Evolutionary conservation across 2,888 invertebrate species (phyloP), one percentile per base, ranked within the genome.

Genomic region (Punctoribates punctum): DNA sequence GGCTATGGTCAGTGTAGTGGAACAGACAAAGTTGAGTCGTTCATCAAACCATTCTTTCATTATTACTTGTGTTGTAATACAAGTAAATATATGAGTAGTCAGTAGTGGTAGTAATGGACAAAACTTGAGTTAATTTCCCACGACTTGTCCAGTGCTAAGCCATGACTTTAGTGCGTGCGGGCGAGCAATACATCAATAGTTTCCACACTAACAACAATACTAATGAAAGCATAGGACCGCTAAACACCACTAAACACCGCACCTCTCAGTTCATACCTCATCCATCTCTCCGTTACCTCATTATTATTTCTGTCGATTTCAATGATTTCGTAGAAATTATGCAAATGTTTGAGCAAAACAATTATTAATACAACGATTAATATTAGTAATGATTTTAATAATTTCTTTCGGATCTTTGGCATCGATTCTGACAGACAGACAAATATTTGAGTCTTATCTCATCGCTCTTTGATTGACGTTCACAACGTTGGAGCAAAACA

Each of bases 121-220:
- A 65, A 65, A 65, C 29, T 65, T 65, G 8, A 27, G 20, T 65
- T 65, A 65, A 65, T 65, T 65, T 65, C 65, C 65, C 65, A 65
- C 65, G 65, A 34, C 65, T 65, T 65, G 20, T 29, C 48, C 17
- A 15, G 3, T 4, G 48, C 48, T 15, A 3, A 48, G 65, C 15
- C 34, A 65, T 65, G 65, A 65, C 65, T 29, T 29, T 29, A 60
- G 65, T 65, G 65, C 65, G 65, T 65, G 65, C 27, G 65, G 65
- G 34, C 65, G 11, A 65, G 34, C 65, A 65, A 65, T 65, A 65
- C 65, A 65, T 65, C 65, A 65, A 65, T 65, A 15, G 65, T 65
- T 5, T 29, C 11, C 27, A 34, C 65, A 34, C 34, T 65, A 29
- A 65, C 29, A 65, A 65, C 34, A 65, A 65, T 34, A 65, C 3